Base-by-base conservation (phyloP, 2,888 invertebrate species). In the Beris morrisii region DNA sequence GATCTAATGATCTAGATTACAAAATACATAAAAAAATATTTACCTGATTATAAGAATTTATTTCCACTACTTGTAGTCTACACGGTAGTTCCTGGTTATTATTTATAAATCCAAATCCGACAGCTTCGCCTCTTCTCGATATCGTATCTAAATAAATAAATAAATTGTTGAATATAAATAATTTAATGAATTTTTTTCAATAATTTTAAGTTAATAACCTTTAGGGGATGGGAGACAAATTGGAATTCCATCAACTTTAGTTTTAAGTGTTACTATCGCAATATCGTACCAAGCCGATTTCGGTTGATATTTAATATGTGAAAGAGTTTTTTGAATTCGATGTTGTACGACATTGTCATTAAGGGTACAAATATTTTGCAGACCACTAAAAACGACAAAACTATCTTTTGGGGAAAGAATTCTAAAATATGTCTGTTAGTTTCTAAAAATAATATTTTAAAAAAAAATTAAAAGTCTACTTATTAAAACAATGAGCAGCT, bases 401-500 rank as follows among this genome's bases (percentile, higher is more conserved):
- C 15, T 44, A 7, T n/a, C n/a, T 32, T 22, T 30, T 2, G 30
- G 7, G 15, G 12, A 11, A 54, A 6, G 30, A 9, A 12, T 54
- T 9, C 22, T 22, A 54, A 30, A 12, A 28, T 12, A 28, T 22
- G 6, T 54, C 3, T 28, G 11, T 22, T 54, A 54, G 7, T 22
- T 15, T 15, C 12, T 9, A 9, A 28, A 54, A 22, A 22, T 22
- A 22, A 2, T 1, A 22, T 22, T 22, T 2, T 2, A 22, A 22
- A 22, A 22, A 22, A 22, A 54, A 30, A 4, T 28, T 22, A 5
- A 54, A 28, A 46, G 53, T 5, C 4, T 38, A 46, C 44, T 55
- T 48, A 12, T 56, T 31, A 12, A 63, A 48, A 59, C 70, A 70
- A 59, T 70, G 70, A 13, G 65, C 70, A 50, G 69, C 70, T 11